A percentile compares a stretch with the other conserved stretches of the same genome.
Conservation (phyloP, 2,797 vertebrate genomes). For the Rhinoraja longicauda region DNA sequence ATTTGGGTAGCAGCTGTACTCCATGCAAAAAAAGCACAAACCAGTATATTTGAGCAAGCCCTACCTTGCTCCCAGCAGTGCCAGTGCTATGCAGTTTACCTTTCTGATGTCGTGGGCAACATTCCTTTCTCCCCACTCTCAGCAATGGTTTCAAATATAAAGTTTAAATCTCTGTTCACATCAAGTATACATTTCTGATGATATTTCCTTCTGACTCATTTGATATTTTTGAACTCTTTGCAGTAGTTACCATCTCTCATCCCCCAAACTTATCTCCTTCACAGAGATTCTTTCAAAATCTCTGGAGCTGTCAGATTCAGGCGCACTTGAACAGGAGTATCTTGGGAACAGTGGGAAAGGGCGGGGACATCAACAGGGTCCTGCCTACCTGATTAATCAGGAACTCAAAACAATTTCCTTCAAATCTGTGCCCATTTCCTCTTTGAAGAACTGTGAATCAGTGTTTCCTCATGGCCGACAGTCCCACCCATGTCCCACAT, state of each 20-base stretch:
- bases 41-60: neutral
- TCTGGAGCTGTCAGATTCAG: neutral
- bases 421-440: conserved; percentile 66
- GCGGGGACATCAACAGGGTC: neutral
- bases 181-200: neutral
- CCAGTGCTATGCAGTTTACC: neutral
- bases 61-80: neutral
- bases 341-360: conserved; percentile 44
- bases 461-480: conserved; percentile 57
- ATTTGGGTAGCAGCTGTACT: neutral
- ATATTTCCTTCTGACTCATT: neutral
- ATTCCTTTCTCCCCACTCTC: neutral
- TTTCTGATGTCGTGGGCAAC: neutral
- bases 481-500: conserved; percentile 58
- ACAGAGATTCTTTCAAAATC: neutral
- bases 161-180: neutral
- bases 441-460: conserved; percentile 53
- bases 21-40: neutral
- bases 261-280: neutral
- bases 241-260: neutral
- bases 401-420: conserved; percentile 63
- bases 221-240: neutral
- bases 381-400: conserved; percentile 51
- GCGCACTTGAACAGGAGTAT: neutral
- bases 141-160: neutral